Evolutionary conservation across 2,797 vertebrate species (phyloP), one percentile per base, ranked within the genome.

Genomic region (Pseudomugil tenellus): DNA sequence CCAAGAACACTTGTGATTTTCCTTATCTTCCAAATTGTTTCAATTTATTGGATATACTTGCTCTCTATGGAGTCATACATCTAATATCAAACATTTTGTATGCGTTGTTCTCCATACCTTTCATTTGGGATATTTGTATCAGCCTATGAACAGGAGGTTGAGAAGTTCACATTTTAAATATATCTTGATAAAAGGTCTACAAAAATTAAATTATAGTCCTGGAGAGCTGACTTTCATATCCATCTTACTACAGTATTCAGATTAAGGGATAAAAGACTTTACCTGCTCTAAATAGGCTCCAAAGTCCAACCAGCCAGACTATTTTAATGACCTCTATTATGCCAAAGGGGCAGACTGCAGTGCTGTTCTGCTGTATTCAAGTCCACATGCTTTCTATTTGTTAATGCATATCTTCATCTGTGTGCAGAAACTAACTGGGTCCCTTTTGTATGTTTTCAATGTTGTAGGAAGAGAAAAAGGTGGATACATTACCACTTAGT

Each of bases 401-500:
- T 89, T 87, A 67, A 26, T 39, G 74, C 81, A 67, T 58, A 61
- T 84, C 58, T 79, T 39, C 62, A 51, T 64, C 37, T 72, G 57
- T 46, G 69, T 68, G 66, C 70, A 63, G 67, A 70, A 81, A 59
- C 58, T 70, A 58, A 66, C 70, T 17, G 13, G 68, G 69, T 84
- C 70, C 79, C 72, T 76, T 87, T 80, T 83, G 86, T 80, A 57
- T 87, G 81, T 76, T 85, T 88, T 84, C 81, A 80, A 77, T 79
- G 69, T 89, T 86, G 74, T 74, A 84, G 83, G 83, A 88, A 86
- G 67, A 90, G 79, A 83, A 89, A 91, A 89, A 89, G 87, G 87
- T 90, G 84, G 92, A 86, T 91, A 87, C 89, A 91, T 90, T 89
- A 86, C 84, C 80, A 89, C 91, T 89, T 90, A 67, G 90, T 94